Percentiles rank a stretch among this genome's conserved stretches.
Evolutionary conservation across 2,888 invertebrate species (phyloP).

Genomic region (Punctoribates punctum): DNA sequence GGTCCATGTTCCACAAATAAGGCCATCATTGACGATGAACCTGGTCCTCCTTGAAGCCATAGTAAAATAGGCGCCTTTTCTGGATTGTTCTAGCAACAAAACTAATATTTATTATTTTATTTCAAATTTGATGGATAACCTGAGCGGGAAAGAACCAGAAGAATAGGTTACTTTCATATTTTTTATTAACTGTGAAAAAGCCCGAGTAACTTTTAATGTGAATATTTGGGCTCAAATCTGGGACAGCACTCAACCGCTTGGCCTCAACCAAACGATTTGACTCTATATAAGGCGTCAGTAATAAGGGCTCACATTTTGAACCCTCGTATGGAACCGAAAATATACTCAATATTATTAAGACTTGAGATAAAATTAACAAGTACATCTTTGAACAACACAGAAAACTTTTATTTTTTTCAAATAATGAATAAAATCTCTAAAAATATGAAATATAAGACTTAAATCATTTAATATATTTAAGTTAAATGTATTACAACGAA

Average conservation of each 20-base stretch:
- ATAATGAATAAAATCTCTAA: too few species aligned
- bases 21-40: conserved; percentile 47
- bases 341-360: too few species aligned
- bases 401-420: too few species aligned
- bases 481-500: too few species aligned
- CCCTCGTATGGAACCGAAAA: not conserved
- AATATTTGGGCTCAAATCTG: conserved; percentile 49
- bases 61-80: conserved; percentile 52
- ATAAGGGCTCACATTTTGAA: not conserved
- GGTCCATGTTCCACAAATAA: conserved; percentile 65
- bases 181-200: conserved; percentile 75
- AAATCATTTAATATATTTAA: too few species aligned
- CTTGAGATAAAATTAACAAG: too few species aligned
- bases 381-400: too few species aligned
- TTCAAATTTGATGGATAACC: not conserved
- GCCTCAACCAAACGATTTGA: conserved; percentile 49
- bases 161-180: conserved; percentile 74
- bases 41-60: conserved; percentile 51
- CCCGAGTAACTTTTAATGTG: conserved; percentile 69
- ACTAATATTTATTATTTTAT: not conserved
- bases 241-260: conserved; percentile 53
- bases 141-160: conserved; percentile 95
- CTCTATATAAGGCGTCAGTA: not conserved
- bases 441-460: too few species aligned
- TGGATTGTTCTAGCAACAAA: conserved; percentile 49